Percentiles rank a stretch among this genome's conserved stretches.
These are phyloP conservation scores for Enhydra lutris DNA, from an alignment of 2,113 vertebrate genomes.

Conservation along the genomic window DNA sequence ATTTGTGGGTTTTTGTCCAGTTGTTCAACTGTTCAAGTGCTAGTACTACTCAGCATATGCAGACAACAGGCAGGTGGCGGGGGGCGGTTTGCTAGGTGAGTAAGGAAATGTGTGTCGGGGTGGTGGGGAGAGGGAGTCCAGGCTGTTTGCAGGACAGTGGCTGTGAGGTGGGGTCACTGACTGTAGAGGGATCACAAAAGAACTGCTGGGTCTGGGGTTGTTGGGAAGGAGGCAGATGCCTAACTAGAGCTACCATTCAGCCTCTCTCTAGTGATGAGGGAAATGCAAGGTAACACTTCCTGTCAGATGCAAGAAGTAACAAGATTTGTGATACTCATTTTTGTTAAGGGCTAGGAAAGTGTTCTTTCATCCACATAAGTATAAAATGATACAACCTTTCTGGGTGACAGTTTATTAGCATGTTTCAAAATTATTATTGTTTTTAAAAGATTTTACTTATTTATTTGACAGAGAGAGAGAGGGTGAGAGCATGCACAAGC, in stretches of 20 bases:
- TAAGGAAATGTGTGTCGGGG: not conserved
- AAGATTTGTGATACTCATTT: not conserved
- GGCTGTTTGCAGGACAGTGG: not conserved
- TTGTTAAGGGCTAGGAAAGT: not conserved
- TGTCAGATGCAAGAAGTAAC: not conserved
- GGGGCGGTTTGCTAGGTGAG: not conserved
- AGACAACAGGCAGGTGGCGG: not conserved
- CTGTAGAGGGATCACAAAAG: not conserved
- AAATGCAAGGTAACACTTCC: not conserved
- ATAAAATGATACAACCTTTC: not conserved
- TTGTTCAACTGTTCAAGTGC: not conserved
- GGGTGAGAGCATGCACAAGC: not conserved
- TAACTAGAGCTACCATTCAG: not conserved
- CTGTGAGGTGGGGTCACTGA: not conserved
- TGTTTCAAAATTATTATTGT: not conserved
- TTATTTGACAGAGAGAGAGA: not conserved
- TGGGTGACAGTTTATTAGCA: not conserved
- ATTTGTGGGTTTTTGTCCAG: not conserved
- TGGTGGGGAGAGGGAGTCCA: not conserved
- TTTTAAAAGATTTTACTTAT: not conserved
- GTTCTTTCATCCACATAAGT: not conserved
- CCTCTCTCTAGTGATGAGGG: not conserved
- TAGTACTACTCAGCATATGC: not conserved
- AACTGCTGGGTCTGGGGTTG: not conserved
- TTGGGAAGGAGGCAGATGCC: not conserved